Base-by-base conservation (phyloP, 1,140 invertebrate species). In the Bombus haemorrhoidalis region DNA sequence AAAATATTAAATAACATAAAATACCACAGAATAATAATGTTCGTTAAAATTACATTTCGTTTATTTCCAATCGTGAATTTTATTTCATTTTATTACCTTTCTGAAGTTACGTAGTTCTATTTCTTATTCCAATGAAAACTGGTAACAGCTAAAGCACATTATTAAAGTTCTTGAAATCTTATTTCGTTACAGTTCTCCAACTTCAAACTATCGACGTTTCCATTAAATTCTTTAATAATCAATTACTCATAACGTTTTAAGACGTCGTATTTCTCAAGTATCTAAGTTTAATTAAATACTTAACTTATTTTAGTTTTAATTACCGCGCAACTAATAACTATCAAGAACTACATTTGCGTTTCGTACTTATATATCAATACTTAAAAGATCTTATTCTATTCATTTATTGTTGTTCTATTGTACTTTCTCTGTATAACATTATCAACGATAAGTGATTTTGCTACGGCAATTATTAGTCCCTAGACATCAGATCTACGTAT, bases 161-260 rank as follows among this genome's bases (percentile, higher is more conserved):
- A 12, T 39, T 32, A 37, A 83, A 76, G 59, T 76, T 76, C 12
- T 32, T n/a, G 10, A 32, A 34, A 83, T 76, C 72, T 74, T 68
- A 57, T 75, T 74, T 75, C 71, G 25, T 68, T 66, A 28, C 28
- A 53, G 34, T 43, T 34, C 18, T n/a, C 59, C 28, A 66, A 66
- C 41, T 75, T 66, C 28, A 22, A 28, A 18, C 25, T 32, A 53
- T 34, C 73, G 15, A 68, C 37, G 41, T 76, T 74, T 34, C 57
- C 34, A 66, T 32, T 18, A 64, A 62, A 68, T 83, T 64, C 25
- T 22, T 57, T 43, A 32, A 41, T 13, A 53, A 53, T 53, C 47
- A 53, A 53, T 53, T 53, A 53, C 10, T 62, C 28, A 13, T 28
- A 62, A n/a, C 59, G 28, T 62, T n/a, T 62, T n/a, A 62, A 53